A percentile compares a stretch with the other conserved stretches of the same genome.
phyloP scores from a whole-genome alignment of 2,888 invertebrate species.

The Hedya salicella region DNA sequence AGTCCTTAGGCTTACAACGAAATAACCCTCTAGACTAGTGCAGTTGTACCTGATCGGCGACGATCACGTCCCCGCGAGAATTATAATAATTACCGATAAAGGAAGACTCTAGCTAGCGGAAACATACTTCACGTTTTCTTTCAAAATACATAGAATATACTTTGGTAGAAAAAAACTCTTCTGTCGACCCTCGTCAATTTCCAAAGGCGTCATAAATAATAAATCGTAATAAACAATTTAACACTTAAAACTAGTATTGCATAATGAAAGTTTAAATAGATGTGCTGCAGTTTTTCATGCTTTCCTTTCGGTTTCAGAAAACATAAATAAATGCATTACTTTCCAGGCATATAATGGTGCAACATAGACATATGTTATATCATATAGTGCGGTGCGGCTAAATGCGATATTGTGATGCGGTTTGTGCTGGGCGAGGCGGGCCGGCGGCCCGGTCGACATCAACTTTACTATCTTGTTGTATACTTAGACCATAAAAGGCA shows the following conservation, averaged over 20 bases:
- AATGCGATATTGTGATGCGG: slow-evolving; percentile 40
- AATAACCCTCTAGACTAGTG: slow-evolving; percentile 65
- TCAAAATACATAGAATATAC: slow-evolving; percentile 56
- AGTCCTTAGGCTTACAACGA: slow-evolving; percentile 56
- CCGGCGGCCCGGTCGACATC: background rate
- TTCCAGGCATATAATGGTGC: slow-evolving; percentile 36
- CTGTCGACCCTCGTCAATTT: slow-evolving; percentile 66
- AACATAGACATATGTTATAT: slow-evolving; percentile 28
- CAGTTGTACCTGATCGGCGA: slow-evolving; percentile 53
- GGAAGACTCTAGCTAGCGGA: slow-evolving; percentile 70
- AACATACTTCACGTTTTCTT: slow-evolving; percentile 55
- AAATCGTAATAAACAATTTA: slow-evolving; percentile 82
- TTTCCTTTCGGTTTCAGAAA: slow-evolving; percentile 29
- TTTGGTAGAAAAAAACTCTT: slow-evolving; percentile 77
- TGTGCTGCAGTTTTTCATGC: slow-evolving; percentile 52
- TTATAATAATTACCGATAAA: slow-evolving; percentile 52
- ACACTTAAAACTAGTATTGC: slow-evolving; percentile 85
- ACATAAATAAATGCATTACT: slow-evolving; percentile 41
- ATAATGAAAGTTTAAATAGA: slow-evolving; percentile 78
- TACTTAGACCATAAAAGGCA: slow-evolving; percentile 1
- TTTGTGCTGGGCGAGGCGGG: slow-evolving; percentile 3
- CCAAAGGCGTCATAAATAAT: slow-evolving; percentile 71
- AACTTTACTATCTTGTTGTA: background rate
- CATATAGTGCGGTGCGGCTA: slow-evolving; percentile 36
- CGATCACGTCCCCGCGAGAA: slow-evolving; percentile 46